Evolutionary conservation across 2,888 invertebrate genomes (phyloP).

Genomic region (Erebia epiphron): DNA sequence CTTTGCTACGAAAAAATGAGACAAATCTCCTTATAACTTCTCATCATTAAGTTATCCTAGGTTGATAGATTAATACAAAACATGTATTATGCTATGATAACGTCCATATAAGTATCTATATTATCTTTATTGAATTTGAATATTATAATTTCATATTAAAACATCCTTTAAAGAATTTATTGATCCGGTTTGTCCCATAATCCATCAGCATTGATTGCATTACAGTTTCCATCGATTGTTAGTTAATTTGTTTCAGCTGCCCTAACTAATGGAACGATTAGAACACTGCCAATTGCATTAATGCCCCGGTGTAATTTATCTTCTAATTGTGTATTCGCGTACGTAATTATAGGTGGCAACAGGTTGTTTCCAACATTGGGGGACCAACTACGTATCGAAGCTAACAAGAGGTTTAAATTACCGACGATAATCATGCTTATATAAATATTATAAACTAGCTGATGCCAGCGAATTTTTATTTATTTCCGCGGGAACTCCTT

Average conservation of each 20-base stretch:
- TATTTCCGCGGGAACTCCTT: too few relatives aligned
- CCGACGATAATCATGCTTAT: background rate
- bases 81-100: too few relatives aligned
- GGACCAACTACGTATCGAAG: background rate
- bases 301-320: constrained; percentile 11
- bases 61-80: too few relatives aligned
- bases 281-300: constrained; percentile 14
- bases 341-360: constrained; percentile 20
- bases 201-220: constrained; percentile 14
- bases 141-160: too few relatives aligned
- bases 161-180: background rate
- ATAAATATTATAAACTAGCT: too few relatives aligned
- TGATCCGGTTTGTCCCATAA: constrained; percentile 7
- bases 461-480: too few relatives aligned
- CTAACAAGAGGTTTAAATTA: background rate
- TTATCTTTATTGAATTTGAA: too few relatives aligned
- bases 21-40: too few relatives aligned
- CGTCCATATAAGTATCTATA: too few relatives aligned
- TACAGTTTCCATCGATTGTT: constrained; percentile 7
- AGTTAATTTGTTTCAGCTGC: constrained; percentile 18
- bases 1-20: too few relatives aligned
- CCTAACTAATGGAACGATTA: constrained; percentile 17
- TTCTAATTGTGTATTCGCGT: constrained; percentile 15
- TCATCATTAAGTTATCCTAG: too few relatives aligned
- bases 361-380: background rate